Base-by-base conservation (phyloP, 1,140 invertebrate species). In the Drosophila gunungcola region DNA sequence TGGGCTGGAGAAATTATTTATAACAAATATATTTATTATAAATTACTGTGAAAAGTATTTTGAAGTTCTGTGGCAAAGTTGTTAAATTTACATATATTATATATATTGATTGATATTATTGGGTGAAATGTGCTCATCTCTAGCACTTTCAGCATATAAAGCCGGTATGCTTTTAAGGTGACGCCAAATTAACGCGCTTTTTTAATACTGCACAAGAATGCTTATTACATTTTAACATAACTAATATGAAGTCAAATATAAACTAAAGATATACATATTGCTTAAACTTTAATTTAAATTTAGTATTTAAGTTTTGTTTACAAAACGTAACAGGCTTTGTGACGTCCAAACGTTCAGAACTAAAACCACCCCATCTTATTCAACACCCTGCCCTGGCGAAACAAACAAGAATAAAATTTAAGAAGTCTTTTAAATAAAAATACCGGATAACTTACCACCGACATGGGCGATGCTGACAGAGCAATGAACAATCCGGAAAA, bases 391-490 rank as follows among this genome's bases (percentile, higher is more conserved):
- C 13, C n/a, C 36, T n/a, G 16, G 27, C 13, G 36, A 46, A 70
- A 70, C 70, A 70, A 70, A 70, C 68, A 70, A 70, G 51, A 64
- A 25, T 46, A 46, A 43, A 57, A 70, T 70, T 70, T 70, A 45
- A 67, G 16, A 39, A 12, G 65, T 27, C 5, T 53, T 6, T 60
- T 16, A 58, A 58, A 52, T 41, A 46, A 1, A 46, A 62, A 41
- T 13, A 41, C 13, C 25, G 36, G 16, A 43, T 11, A 43, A 29
- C 7, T 42, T 52, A 12, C 29, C n/a, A 49, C 53, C 55, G 54
- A 78, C 41, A 86, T 86, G 82, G 82, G 83, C 46, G 82, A 86
- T 51, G 82, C 83, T 16, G 82, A 86, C 43, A 67, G 51, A 73
- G 70, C 52, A 39, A 52, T 65, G 39, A 57, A 55, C 29, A 43